Conservation (phyloP, 2,888 invertebrate genomes). For the Lordiphosa fenestrarum region DNA sequence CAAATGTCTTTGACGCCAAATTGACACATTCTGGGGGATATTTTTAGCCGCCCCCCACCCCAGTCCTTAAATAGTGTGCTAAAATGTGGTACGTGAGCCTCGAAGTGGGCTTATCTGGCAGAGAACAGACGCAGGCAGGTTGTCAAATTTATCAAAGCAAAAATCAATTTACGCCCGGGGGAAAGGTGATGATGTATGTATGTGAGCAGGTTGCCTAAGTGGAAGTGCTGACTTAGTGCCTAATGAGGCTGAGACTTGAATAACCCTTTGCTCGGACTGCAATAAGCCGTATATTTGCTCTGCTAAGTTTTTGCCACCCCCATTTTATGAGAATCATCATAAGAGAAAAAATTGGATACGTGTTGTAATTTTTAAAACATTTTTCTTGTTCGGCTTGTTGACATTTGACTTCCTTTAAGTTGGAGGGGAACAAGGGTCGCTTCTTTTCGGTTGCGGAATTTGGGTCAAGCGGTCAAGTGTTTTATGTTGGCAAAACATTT, state of each 20-base stretch:
- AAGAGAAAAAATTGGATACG: slow-evolving; percentile 55
- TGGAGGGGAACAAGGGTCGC: slow-evolving; percentile 24
- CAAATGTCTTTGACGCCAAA: slow-evolving; percentile 58
- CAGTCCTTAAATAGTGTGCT: slow-evolving; percentile 59
- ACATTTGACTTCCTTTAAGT: slow-evolving; percentile 44
- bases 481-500: slow-evolving; percentile 38
- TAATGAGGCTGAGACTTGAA: slow-evolving; percentile 31
- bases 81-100: slow-evolving; percentile 57
- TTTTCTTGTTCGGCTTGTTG: slow-evolving; percentile 55
- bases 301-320: slow-evolving; percentile 36
- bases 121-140: slow-evolving; percentile 15
- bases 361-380: slow-evolving; percentile 69
- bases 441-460: slow-evolving; percentile 45
- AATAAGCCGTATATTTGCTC: slow-evolving; percentile 31
- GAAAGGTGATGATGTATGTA: slow-evolving; percentile 21
- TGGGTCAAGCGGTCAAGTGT: slow-evolving; percentile 67
- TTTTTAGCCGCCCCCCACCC: slow-evolving; percentile 18
- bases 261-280: slow-evolving; percentile 26
- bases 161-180: slow-evolving; percentile 56
- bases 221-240: slow-evolving; percentile 26
- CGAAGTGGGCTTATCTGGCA: slow-evolving; percentile 26
- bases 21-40: slow-evolving; percentile 59
- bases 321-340: slow-evolving; percentile 57
- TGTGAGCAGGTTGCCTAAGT: slow-evolving; percentile 34
- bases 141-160: slow-evolving; percentile 49